Base-by-base conservation (phyloP, 2,797 vertebrate species). In the Xenops minutus region DNA sequence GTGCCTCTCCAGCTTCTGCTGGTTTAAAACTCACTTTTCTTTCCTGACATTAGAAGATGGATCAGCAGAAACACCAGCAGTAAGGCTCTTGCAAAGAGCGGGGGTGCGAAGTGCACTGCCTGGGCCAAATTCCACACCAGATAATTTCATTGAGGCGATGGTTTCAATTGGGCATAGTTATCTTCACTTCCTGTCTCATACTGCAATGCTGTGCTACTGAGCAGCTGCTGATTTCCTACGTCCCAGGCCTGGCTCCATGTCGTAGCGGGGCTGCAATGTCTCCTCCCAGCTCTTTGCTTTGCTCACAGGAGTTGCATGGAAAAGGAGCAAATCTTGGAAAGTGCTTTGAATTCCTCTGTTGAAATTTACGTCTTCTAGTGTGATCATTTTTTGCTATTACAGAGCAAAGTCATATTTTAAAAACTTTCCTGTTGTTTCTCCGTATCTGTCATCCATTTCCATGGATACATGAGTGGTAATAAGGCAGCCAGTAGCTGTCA, bases 101-200 rank as follows among this genome's bases (percentile, higher is more conserved):
- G 37, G 55, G 24, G 78, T 91, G 93, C 7, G 27, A 96, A 96
- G 86, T 77, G 67, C 18, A 0, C 37, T 54, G 73, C 15, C 71
- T 12, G 27, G 86, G 94, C 95, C 95, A 96, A 97, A 96, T 94
- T 97, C 95, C 93, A 96, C 95, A 95, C 95, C 93, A 94, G 93
- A 96, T 96, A 95, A 96, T 94, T 96, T 92, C 92, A 92, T 34
- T 80, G 91, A 93, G 80, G 88, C 0, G 0, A 64, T 68, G 88
- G 56, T 71, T 95, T 94, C 88, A 75, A 62, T 2, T 80, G 84
- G 92, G 64, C 78, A 94, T 44, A 5, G 1, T 94, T 97, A 96
- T 96, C 94, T 95, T 83, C 46, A 3, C 84, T 96, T 95, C 86
- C 91, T 89, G 88, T 71, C 90, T 80, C 75, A 11, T 46, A 16